A percentile compares a stretch with the other conserved stretches of the same genome.
Evolutionary conservation across 2,113 vertebrate genomes (phyloP).

Genomic region (Emydocephalus ijimae): DNA sequence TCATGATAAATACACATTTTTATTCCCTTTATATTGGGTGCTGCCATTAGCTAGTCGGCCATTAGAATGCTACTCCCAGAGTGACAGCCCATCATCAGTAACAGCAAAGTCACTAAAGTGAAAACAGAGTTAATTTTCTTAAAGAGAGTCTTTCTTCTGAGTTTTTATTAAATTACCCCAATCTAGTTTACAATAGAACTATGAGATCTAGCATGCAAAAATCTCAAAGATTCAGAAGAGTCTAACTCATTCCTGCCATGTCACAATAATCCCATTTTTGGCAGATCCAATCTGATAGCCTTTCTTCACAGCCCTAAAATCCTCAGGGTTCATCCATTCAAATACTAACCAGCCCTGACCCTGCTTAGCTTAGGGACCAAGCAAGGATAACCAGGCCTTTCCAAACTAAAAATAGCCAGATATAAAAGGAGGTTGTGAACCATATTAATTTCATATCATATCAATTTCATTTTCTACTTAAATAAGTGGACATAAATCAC

Average conservation of each 20-base stretch:
- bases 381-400: background rate
- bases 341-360: background rate
- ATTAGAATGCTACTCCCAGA: background rate
- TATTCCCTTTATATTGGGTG: background rate
- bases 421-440: background rate
- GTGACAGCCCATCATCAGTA: background rate
- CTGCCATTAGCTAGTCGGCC: background rate
- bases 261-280: background rate
- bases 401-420: background rate
- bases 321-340: background rate
- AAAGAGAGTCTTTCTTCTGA: background rate
- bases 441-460: background rate
- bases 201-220: background rate
- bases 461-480: background rate
- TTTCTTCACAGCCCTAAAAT: background rate
- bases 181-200: background rate
- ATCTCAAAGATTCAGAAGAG: background rate
- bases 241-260: background rate
- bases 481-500: background rate
- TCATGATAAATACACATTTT: background rate
- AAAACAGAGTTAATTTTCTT: background rate
- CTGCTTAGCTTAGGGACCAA: background rate
- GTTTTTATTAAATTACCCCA: background rate
- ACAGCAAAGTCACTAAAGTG: background rate
- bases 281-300: background rate